Evolutionary conservation across 2,113 vertebrate genomes (phyloP).

Genomic region (Nothocercus nigrocapillus): DNA sequence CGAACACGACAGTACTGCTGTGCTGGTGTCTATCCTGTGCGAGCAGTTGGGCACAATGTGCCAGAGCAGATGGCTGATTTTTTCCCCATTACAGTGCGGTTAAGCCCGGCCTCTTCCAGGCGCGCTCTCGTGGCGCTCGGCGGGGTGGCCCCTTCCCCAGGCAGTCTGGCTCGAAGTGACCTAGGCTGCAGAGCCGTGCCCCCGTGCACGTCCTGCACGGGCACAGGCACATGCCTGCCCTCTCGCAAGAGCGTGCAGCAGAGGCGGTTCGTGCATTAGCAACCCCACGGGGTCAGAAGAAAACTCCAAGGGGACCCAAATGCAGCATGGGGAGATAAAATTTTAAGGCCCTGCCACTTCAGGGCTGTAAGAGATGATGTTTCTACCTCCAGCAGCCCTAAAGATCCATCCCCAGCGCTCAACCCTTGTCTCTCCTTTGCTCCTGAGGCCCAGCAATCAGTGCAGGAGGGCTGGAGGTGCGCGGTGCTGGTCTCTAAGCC

Average conservation of each 20-base stretch:
- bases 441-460: neutral
- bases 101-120: neutral
- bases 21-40: neutral
- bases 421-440: neutral
- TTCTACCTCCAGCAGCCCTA: neutral
- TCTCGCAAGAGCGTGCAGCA: neutral
- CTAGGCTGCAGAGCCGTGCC: neutral
- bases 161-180: neutral
- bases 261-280: neutral
- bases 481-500: conserved; percentile 3
- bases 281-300: neutral
- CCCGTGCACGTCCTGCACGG: neutral
- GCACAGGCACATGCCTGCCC: neutral
- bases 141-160: neutral
- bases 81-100: fast-evolving
- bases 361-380: neutral
- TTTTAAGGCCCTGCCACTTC: neutral
- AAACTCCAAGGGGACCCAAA: neutral
- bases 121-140: fast-evolving
- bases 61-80: neutral
- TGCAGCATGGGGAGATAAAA: neutral
- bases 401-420: neutral
- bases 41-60: fast-evolving
- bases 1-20: neutral
- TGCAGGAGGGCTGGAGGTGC: neutral